Evolutionary conservation across 2,888 invertebrate genomes (phyloP), one percentile per base, ranked within the genome.

Genomic region (Stenoptilia bipunctidactyla): DNA sequence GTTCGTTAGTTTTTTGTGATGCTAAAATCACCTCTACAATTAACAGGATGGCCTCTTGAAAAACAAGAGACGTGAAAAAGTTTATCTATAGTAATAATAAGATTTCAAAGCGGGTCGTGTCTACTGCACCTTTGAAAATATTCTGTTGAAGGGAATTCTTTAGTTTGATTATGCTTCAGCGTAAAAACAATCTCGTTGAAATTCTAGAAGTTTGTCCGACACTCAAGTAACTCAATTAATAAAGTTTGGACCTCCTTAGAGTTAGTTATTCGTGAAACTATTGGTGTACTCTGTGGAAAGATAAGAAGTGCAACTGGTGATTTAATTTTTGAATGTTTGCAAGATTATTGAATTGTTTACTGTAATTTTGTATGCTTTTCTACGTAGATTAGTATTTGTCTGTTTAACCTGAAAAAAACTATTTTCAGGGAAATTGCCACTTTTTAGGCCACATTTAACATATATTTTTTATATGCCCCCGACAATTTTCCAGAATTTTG

Each of bases 191-290:
- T 63, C 67, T 58, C 51, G 56, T 58, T 58, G 49, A 58, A 56
- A 61, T 65, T 58, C 58, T 49, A 51, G 52, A 59, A 69, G 59
- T 66, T 66, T 48, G 47, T 54, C 54, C 55, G 49, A 48, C 59
- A 56, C 55, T 57, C 44, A 45, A 56, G 56, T 66, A 73, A 76
- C 68, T 72, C 67, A 69, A 72, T 77, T 76, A 74, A 60, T 66
- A 58, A 67, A 66, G 57, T 66, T 62, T 58, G 53, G 59, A 58
- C 8, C 13, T 13, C 34, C 14, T 30, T 30, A 30, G 20, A 20
- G 30, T 30, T 30, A 30, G 30, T 30, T 30, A 30, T 30, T 30
- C n/a, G 30, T n/a, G 30, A 30, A 30, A 30, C 30, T 30, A 30
- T 30, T 30, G 30, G 30, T 30, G n/a, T 30, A 12, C 8, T 20